These are phyloP conservation scores for Cecidostiba fungosa DNA, from an alignment of 2,888 invertebrate species.

Conservation along the genomic window DNA sequence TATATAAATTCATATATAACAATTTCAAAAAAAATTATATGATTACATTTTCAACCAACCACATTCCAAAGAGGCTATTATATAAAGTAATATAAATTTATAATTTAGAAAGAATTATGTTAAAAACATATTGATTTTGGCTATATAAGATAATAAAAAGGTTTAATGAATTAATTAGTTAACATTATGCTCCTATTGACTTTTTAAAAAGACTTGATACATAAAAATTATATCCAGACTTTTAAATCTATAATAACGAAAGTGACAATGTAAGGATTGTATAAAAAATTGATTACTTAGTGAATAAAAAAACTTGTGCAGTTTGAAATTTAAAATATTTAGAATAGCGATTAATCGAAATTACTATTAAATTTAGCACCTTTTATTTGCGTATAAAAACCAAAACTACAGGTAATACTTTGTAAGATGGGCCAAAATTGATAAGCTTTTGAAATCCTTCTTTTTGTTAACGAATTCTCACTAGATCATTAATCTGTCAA, in stretches of 20 bases:
- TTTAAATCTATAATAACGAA: background rate
- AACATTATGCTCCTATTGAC: background rate
- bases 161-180: background rate
- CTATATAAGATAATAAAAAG: background rate
- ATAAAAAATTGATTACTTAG: background rate
- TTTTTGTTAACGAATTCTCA: conserved; percentile 23
- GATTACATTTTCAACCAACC: conserved; percentile 57
- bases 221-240: background rate
- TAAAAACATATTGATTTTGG: conserved; percentile 52
- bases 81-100: conserved; percentile 39
- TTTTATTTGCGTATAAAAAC: background rate
- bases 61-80: conserved; percentile 30
- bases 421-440: conserved; percentile 32
- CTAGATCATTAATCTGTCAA: background rate
- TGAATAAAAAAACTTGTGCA: background rate
- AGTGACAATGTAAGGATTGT: background rate
- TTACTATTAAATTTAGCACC: background rate
- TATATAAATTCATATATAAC: conserved; percentile 57
- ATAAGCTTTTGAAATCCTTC: conserved; percentile 22
- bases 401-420: background rate
- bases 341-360: no score
- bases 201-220: background rate
- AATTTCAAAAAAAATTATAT: conserved; percentile 53
- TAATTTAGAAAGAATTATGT: conserved; percentile 19
- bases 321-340: background rate